These are phyloP conservation scores for Orthosia incerta DNA, from an alignment of 2,888 invertebrate species.

Conservation along the genomic window DNA sequence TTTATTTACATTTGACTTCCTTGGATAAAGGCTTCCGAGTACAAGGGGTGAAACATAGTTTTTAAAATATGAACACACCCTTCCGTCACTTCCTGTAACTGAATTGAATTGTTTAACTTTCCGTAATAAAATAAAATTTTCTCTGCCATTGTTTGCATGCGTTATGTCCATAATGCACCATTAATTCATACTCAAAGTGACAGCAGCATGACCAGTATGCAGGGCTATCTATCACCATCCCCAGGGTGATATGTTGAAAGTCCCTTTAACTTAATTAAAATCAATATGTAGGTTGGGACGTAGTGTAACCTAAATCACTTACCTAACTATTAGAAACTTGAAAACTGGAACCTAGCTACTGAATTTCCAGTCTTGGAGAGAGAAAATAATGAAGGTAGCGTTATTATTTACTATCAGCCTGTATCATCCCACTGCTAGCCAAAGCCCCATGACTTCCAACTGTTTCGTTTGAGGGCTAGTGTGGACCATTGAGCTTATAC, in stretches of 20 bases:
- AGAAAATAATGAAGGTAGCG: neutral
- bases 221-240: slow-evolving; percentile 1
- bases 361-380: neutral
- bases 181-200: slow-evolving; percentile 12
- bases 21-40: no score
- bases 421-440: neutral
- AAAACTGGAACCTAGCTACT: neutral
- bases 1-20: no score
- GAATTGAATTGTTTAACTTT: no score
- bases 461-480: no score
- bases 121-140: no score
- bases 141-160: slow-evolving; percentile 1
- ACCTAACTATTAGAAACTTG: neutral
- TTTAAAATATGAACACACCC: no score
- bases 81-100: no score
- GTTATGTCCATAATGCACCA: neutral
- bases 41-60: no score
- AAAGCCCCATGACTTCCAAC: no score
- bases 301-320: neutral
- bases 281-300: neutral
- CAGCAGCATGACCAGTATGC: neutral
- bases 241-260: neutral
- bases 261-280: neutral
- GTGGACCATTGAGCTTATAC: no score
- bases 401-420: neutral